Evolutionary conservation across 2,113 vertebrate species (phyloP).

Genomic region (Asarcornis scutulata): DNA sequence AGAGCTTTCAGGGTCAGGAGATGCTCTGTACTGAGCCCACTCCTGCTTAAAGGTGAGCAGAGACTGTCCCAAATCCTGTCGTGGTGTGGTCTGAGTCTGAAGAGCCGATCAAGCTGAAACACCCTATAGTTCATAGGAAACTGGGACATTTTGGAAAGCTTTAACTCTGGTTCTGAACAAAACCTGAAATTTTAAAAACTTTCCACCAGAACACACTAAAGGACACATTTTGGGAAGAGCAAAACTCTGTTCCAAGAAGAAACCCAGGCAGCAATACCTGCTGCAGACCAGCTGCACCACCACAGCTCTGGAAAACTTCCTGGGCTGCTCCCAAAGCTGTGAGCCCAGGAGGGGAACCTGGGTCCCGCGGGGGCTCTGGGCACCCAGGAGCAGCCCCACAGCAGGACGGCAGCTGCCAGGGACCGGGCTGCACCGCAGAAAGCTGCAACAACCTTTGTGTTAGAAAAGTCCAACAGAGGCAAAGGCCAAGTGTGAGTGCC

Average conservation of each 20-base stretch:
- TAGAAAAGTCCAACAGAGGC: neutral
- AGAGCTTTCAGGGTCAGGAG: neutral
- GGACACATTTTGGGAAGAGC: neutral
- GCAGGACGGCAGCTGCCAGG: neutral
- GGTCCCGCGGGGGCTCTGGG: neutral
- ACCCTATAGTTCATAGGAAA: accelerated
- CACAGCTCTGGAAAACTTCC: too few relatives aligned
- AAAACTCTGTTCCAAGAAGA: neutral
- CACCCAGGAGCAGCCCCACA: too few relatives aligned
- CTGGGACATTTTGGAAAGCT: neutral
- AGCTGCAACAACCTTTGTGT: neutral
- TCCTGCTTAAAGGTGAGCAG: neutral
- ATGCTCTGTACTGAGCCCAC: neutral
- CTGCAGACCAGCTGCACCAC: neutral
- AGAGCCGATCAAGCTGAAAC: neutral
- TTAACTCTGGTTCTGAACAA: neutral
- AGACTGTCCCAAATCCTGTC: neutral
- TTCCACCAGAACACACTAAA: neutral
- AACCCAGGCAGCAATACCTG: neutral
- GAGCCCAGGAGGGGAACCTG: neutral
- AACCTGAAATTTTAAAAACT: neutral
- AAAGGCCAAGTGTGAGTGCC: neutral
- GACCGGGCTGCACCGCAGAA: too few relatives aligned
- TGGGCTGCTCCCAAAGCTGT: neutral
- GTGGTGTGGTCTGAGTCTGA: neutral